Evolutionary conservation across 2,113 vertebrate species (phyloP).

Genomic region (Origma solitaria): DNA sequence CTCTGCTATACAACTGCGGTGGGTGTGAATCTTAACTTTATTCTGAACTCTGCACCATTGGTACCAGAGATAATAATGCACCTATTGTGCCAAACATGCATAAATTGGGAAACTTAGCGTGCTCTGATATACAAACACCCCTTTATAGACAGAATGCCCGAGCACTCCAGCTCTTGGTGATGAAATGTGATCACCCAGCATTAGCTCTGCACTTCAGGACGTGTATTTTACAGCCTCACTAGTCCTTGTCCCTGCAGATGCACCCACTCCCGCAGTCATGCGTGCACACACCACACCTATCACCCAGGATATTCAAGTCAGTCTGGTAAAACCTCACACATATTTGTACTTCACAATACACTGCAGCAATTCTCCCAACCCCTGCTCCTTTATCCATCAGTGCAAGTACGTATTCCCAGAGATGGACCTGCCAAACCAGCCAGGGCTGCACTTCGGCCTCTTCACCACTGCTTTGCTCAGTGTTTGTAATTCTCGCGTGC

Average conservation of each 20-base stretch:
- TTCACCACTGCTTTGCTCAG: not conserved
- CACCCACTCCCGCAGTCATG: not conserved
- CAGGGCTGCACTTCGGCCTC: not conserved
- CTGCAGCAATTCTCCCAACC: not conserved
- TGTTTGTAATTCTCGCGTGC: not conserved
- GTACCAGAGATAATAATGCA: not conserved
- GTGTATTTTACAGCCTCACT: not conserved
- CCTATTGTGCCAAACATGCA: not conserved
- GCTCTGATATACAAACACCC: not conserved
- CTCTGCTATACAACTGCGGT: not conserved
- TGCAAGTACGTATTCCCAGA: not conserved
- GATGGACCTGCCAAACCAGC: not conserved
- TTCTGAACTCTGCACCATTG: not conserved
- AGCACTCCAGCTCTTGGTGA: not conserved
- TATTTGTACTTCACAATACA: not conserved
- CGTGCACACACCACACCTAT: not conserved
- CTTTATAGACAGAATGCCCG: not conserved
- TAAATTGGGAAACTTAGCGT: not conserved
- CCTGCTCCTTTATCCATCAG: not conserved
- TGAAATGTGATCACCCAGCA: not conserved
- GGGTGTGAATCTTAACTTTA: not conserved
- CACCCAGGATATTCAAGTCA: not conserved
- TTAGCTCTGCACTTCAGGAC: not conserved
- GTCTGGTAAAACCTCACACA: not conserved
- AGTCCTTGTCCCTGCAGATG: not conserved